Evolutionary conservation across 2,797 vertebrate species (phyloP), one percentile per base, ranked within the genome.

Genomic region (Lepidocolaptes lacrymiger): DNA sequence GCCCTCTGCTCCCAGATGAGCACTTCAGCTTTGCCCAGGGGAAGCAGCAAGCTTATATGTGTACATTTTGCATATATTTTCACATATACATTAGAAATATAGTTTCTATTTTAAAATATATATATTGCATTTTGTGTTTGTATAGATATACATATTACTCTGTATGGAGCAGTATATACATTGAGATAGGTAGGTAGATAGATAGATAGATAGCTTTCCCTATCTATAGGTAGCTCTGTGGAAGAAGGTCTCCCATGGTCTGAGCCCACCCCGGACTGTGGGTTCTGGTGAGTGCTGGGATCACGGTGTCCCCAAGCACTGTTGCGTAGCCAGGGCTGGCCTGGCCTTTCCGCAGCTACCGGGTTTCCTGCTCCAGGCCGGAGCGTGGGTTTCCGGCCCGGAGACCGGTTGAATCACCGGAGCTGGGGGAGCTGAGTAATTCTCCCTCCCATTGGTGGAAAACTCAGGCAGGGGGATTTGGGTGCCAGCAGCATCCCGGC

Each of bases 391-490:
- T 96, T 96, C 95, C 77, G 80, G 73, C 15, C 85, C 8, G 30
- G 88, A 91, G 73, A 17, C 58, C 2, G 18, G 0, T 67, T 96
- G 96, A 95, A 96, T 96, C 94, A 94, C 80, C 26, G 3, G 91
- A 68, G 86, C 63, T 55, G 18, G 36, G 51, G 54, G 39, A 68
- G 63, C 77, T 94, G 94, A 92, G 77, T 89, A 92, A 94, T 91
- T 28, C 71, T 78, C 30, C 24, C 12, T 68, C 58, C 27, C 0
- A 0, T 61, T 34, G 63, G 22, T 7, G 12, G 82, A 88, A 75
- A 82, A 46, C 71, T 63, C 43, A 8, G 12, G 36, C 0, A 0
- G 17, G 36, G 58, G 23, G 18, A 79, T 75, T 48, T 0, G 11
- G 82, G 46, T 75, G 72, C 75, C 0, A 2, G 30, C 5, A 2